phyloP scores from a whole-genome alignment of 2,888 invertebrate genomes.

The Rhorus exstirpatorius region DNA sequence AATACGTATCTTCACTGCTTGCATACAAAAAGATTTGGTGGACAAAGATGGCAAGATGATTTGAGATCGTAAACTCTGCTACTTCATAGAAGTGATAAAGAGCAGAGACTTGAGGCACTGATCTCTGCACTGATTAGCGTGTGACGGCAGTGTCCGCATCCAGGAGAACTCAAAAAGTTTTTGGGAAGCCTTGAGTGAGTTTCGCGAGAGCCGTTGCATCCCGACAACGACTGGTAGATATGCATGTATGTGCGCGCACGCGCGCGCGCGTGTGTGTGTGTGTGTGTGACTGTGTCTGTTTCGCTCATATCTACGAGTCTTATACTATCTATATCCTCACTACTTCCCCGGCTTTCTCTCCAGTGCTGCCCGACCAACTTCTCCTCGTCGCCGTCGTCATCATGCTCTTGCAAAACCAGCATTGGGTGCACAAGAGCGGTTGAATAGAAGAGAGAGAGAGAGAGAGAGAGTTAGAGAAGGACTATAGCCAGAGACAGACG shows the following conservation, averaged over 20 bases:
- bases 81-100: conserved; percentile 19
- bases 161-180: conserved; percentile 58
- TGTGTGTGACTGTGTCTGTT: too few relatives aligned
- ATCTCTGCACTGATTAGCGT: conserved; percentile 64
- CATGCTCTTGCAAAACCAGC: conserved; percentile 37
- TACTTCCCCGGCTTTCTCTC: conserved; percentile 29
- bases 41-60: conserved; percentile 2
- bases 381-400: conserved; percentile 40
- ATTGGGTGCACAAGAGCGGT: conserved; percentile 19
- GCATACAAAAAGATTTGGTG: conserved; percentile 14
- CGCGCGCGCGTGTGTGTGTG: too few relatives aligned
- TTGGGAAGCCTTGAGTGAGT: conserved; percentile 25
- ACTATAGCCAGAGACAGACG: conserved; percentile 76
- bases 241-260: too few relatives aligned
- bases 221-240: conserved; percentile 15
- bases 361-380: conserved; percentile 37
- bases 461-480: conserved; percentile 55
- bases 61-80: conserved; percentile 51
- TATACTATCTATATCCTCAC: conserved; percentile 5
- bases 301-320: too few relatives aligned
- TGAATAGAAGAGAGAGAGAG: conserved; percentile 26
- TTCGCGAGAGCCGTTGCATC: conserved; percentile 43
- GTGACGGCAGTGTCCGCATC: conserved; percentile 32
- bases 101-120: conserved; percentile 22
- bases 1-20: neutral